These are phyloP conservation scores for Dicerorhinus sumatrensis DNA, from an alignment of 2,113 vertebrate species.

Conservation along the genomic window DNA sequence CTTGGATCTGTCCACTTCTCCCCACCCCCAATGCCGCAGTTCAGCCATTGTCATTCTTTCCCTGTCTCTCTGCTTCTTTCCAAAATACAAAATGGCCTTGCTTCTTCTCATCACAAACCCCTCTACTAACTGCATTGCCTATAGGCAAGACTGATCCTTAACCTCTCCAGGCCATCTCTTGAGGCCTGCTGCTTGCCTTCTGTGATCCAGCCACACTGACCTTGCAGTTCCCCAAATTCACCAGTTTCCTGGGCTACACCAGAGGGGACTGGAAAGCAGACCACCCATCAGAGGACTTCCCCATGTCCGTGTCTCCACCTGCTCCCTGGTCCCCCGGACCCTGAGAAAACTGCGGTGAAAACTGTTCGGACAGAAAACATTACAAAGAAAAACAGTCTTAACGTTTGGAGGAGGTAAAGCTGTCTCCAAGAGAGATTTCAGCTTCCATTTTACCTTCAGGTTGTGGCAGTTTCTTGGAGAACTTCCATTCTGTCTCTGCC, in stretches of 20 bases:
- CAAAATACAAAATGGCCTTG: not conserved
- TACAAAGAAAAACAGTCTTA: not conserved
- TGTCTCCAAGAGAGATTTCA: slow-evolving; percentile 26
- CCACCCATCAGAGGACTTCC: not conserved
- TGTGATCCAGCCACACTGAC: not conserved
- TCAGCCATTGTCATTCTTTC: not conserved
- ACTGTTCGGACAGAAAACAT: not conserved
- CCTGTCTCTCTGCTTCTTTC: not conserved
- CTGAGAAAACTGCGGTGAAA: slow-evolving; percentile 8
- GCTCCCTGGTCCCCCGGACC: not conserved
- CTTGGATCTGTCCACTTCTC: not conserved
- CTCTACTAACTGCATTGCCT: not conserved
- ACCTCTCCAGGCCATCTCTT: not conserved
- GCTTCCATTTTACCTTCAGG: not conserved
- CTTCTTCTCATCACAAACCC: not conserved
- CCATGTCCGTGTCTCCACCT: not conserved
- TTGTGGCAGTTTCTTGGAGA: slow-evolving; percentile 68
- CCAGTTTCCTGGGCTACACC: not conserved
- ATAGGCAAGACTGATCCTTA: too few relatives aligned
- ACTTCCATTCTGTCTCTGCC: slow-evolving; percentile 49
- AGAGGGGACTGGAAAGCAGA: not conserved
- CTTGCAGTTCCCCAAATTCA: not conserved
- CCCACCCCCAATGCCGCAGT: too few relatives aligned
- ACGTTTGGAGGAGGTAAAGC: not conserved
- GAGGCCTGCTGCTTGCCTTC: not conserved